A percentile compares a stretch with the other conserved stretches of the same genome.
Evolutionary conservation across 2,888 invertebrate species (phyloP).

Genomic region (Hofmannophila pseudospretella): DNA sequence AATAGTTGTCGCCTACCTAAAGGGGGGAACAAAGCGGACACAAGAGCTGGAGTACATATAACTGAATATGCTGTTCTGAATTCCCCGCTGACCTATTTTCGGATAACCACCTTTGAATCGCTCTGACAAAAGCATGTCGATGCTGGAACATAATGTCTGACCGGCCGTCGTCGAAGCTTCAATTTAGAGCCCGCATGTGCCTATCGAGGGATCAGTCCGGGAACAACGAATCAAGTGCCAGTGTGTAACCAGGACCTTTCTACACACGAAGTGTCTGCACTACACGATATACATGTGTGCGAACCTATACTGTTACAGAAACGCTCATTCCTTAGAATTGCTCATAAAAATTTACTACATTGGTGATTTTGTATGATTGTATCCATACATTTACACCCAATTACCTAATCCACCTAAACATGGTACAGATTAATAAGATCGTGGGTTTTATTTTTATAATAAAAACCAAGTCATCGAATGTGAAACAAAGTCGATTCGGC

Average conservation of each 20-base stretch:
- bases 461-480: no score
- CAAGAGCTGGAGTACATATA: constrained; percentile 36
- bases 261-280: constrained; percentile 3
- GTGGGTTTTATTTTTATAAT: no score
- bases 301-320: no score
- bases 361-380: no score
- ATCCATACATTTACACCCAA: no score
- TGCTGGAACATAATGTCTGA: constrained; percentile 63
- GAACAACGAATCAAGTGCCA: constrained; percentile 28
- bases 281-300: no score
- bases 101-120: constrained; percentile 63
- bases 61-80: constrained; percentile 48
- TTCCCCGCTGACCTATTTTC: constrained; percentile 65
- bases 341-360: no score
- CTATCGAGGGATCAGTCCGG: constrained; percentile 39
- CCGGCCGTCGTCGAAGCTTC: constrained; percentile 47
- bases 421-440: no score
- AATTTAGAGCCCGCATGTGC: constrained; percentile 65
- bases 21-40: constrained; percentile 39
- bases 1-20: constrained; percentile 41
- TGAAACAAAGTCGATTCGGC: no score
- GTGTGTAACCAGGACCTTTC: constrained; percentile 3
- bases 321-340: no score
- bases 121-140: constrained; percentile 66
- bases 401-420: no score